Conservation (phyloP, 2,797 vertebrate genomes). For the Sandelia bainsii region DNA sequence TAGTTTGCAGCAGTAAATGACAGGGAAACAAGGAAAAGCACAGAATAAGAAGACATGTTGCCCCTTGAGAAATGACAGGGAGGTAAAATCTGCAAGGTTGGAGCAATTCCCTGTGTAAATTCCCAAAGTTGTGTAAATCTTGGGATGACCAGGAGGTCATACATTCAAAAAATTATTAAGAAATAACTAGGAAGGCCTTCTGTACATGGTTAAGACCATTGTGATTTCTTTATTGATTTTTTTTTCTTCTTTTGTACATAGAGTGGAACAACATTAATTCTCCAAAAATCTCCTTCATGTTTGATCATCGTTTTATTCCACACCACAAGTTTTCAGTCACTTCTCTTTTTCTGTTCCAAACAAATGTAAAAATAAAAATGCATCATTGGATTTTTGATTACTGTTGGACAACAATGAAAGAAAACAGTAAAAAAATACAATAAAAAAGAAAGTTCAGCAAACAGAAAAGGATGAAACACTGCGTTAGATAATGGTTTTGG, state of each 20-base stretch:
- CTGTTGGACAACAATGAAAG: conserved; percentile 48
- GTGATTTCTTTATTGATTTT: conserved; percentile 81
- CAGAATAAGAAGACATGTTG: background rate
- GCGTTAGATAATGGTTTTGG: conserved; percentile 10
- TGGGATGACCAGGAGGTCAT: no score
- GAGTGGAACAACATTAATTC: conserved; percentile 83
- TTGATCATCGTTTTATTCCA: conserved; percentile 80
- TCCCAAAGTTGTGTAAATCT: background rate
- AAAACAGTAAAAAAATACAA: conserved; percentile 12
- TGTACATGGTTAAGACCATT: conserved; percentile 79
- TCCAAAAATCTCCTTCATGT: conserved; percentile 73
- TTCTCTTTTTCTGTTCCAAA: conserved; percentile 75
- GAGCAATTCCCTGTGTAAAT: background rate
- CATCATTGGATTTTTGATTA: conserved; percentile 57
- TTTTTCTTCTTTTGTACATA: conserved; percentile 78
- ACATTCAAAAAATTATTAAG: conserved; percentile 4
- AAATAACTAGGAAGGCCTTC: conserved; percentile 48
- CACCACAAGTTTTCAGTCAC: conserved; percentile 76
- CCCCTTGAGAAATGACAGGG: background rate
- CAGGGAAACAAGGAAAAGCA: background rate
- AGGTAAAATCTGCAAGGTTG: background rate
- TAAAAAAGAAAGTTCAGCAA: background rate
- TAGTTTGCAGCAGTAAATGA: background rate
- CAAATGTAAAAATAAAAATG: conserved; percentile 69
- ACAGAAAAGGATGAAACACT: conserved; percentile 17